A percentile compares a stretch with the other conserved stretches of the same genome.
Evolutionary conservation across 2,888 invertebrate genomes (phyloP).

Genomic region (Orchesella flavescens): DNA sequence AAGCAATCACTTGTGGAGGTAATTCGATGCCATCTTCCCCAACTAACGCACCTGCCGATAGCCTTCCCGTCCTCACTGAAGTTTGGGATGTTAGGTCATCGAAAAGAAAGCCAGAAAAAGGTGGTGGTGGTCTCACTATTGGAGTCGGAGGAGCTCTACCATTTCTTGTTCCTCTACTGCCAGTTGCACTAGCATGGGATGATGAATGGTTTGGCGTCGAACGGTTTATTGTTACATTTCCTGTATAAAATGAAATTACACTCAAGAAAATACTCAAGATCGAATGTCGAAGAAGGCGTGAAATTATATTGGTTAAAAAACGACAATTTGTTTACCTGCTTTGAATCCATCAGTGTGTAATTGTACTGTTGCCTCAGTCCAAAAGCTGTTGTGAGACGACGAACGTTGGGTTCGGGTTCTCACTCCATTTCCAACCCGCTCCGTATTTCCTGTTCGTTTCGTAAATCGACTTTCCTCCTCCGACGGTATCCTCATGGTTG

Average conservation of each 20-base stretch:
- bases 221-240: neutral
- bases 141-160: too few relatives aligned
- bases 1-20: conserved; percentile 33
- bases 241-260: neutral
- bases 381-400: neutral
- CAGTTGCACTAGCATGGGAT: neutral
- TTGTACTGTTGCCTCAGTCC: neutral
- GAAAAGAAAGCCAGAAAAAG: conserved; percentile 46
- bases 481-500: neutral
- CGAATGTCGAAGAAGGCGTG: too few relatives aligned
- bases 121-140: conserved; percentile 38
- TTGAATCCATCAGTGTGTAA: neutral
- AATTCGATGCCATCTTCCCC: conserved; percentile 19
- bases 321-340: neutral
- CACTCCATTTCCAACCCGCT: neutral
- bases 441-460: neutral
- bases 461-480: neutral
- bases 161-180: neutral
- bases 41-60: neutral
- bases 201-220: neutral
- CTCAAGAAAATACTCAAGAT: too few relatives aligned
- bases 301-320: neutral
- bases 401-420: neutral
- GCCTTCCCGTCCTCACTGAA: conserved; percentile 4
- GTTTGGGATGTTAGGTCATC: neutral